Base-by-base conservation (phyloP, 92 coral and sea anemone genomes). In the Siderastrea radians region DNA sequence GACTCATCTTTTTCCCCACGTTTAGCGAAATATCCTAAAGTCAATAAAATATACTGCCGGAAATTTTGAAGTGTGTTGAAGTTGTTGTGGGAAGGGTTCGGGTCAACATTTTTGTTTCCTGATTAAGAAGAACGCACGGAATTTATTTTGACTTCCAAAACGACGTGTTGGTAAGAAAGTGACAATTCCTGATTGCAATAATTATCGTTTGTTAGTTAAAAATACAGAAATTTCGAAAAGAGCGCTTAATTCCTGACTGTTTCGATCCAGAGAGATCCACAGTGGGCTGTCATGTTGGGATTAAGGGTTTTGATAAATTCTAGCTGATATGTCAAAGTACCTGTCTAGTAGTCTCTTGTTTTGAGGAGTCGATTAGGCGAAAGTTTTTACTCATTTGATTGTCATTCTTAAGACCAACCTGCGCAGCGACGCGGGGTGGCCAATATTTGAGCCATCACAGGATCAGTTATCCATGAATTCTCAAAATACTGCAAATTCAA, bases 401-500 rank as follows among this genome's bases (percentile, higher is more conserved):
- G 77, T 76, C 83, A 85, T 66, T 76, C 84, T 16, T 15, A 78
- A 85, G 84, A 85, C 82, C 54, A 59, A 46, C 45, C 15, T 48
- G 45, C 19, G 14, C 12, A 52, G 52, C 93, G 43, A 78, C 67
- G 93, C 93, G 93, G 95, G 95, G 93, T 79, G 87, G 90, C 95
- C 62, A 58, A 63, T 52, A 78, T 68, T 82, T 63, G 79, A 91
- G 75, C 84, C 81, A 84, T 86, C 90, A 78, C 65, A n/a, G 6
- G 81, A 77, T 77, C 68, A 72, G 50, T 53, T 82, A 78, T 75
- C 95, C 86, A 77, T 70, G 87, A 93, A 88, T 90, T 78, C 94
- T 81, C 93, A 75, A 93, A 88, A 93, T 93, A 91, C 90, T 85
- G 79, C 90, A 88, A 93, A 93, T 87, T 90, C 95, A 92, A 91